These are phyloP conservation scores for Macropis europaea DNA, from an alignment of 2,888 invertebrate species.

Conservation along the genomic window DNA sequence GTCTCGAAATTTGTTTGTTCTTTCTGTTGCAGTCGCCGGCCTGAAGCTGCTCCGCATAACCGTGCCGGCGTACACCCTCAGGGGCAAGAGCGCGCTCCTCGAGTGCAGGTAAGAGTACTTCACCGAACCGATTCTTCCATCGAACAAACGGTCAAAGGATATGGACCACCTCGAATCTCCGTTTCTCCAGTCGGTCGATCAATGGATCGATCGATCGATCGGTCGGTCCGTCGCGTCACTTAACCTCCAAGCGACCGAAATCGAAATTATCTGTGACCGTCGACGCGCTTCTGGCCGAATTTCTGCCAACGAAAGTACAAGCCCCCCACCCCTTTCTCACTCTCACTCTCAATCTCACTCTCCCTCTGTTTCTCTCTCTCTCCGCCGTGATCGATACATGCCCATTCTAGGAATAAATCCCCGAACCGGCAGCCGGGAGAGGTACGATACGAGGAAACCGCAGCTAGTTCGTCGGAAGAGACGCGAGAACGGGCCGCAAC, in stretches of 20 bases:
- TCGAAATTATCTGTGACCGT: no score
- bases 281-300: no score
- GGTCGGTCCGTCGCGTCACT: constrained; percentile 26
- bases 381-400: constrained; percentile 6
- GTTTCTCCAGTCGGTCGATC: no score
- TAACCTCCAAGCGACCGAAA: no score
- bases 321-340: no score
- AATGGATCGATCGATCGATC: constrained; percentile 2
- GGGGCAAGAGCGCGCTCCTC: constrained; percentile 78
- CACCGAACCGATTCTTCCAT: constrained; percentile 6
- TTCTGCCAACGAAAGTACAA: no score
- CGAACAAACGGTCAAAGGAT: constrained; percentile 34
- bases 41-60: constrained; percentile 78
- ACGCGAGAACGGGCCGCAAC: background rate
- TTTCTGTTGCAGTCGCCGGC: constrained; percentile 76
- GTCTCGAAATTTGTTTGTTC: constrained; percentile 43
- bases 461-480: background rate
- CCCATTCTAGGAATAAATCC: background rate
- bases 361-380: no score
- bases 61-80: constrained; percentile 79
- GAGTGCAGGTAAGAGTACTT: constrained; percentile 78
- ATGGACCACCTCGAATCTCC: no score
- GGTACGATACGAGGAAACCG: background rate
- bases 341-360: no score
- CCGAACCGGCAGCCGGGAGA: background rate